Base-by-base conservation (phyloP, 2,888 invertebrate genomes). In the Agrotis ipsilon region DNA sequence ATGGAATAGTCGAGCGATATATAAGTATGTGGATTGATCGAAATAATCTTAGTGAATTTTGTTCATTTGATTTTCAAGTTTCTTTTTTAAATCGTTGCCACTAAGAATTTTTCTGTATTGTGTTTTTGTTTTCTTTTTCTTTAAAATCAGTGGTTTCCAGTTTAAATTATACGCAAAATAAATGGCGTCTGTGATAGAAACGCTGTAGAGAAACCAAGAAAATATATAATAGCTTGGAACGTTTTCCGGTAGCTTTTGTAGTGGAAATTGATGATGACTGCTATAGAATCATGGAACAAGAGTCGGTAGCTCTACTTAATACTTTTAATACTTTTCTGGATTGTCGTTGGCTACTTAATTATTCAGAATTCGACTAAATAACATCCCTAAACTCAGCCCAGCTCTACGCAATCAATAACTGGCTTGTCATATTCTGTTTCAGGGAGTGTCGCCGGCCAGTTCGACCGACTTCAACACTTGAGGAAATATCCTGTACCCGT, bases 401-500 rank as follows among this genome's bases (percentile, higher is more conserved):
- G n/a, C 43, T 18, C 55, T 48, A n/a, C 7, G 14, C n/a, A 68
- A 63, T 71, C 64, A 63, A 73, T 71, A 55, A 16, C n/a, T 14
- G 5, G 49, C 16, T 18, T 45, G 5, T 21, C 27, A 39, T 11
- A 39, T 52, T 72, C 19, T 51, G 45, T 45, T 52, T 46, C 18
- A 16, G 43, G 14, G 3, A 39, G 24, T 1, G 54, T 9, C 5
- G 27, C 9, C 51, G 13, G 3, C 3, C 14, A 7, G 13, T 19
- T 49, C 16, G 2, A 2, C 32, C 21, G 18, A 24, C 39, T 13
- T 46, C 24, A 19, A 14, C 24, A 14, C 14, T 54, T 46, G 3
- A 21, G 18, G 24, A 19, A 45, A 16, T 39, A 21, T 14, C 19
- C 32, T 46, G 19, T n/a, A 14, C 32, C 11, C 6, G n/a, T n/a